Evolutionary conservation across 2,797 vertebrate species (phyloP).

Genomic region (Spatula versicolor): DNA sequence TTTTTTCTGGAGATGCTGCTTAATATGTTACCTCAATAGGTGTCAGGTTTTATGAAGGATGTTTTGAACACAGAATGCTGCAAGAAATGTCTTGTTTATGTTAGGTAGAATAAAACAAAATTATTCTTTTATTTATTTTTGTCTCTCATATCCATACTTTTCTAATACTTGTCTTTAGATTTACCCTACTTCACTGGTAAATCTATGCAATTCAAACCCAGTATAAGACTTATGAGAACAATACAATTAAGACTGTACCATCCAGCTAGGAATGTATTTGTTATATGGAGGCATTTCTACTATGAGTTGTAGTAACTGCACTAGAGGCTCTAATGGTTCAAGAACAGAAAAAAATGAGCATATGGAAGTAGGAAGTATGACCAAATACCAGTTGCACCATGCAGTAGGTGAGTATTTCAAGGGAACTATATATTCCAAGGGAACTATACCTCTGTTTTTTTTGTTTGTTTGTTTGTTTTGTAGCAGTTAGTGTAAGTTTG

Average conservation of each 20-base stretch:
- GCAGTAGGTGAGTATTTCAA: not conserved
- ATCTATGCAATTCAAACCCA: not conserved
- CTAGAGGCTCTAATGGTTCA: not conserved
- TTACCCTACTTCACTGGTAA: not conserved
- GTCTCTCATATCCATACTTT: not conserved
- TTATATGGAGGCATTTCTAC: not conserved
- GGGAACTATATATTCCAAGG: not conserved
- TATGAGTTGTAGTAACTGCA: not conserved
- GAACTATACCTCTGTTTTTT: not conserved
- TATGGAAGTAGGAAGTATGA: not conserved
- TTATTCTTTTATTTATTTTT: no score
- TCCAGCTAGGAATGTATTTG: not conserved
- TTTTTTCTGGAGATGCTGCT: not conserved
- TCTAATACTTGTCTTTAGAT: not conserved
- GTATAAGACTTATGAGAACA: not conserved
- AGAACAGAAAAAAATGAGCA: not conserved
- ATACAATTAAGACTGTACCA: rapidly evolving
- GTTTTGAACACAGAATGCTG: not conserved
- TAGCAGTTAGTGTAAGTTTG: not conserved
- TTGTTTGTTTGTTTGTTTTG: no score
- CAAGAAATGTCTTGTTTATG: not conserved
- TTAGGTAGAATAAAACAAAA: not conserved
- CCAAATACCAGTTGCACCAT: not conserved
- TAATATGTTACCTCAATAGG: not conserved
- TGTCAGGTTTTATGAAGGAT: not conserved